Evolutionary conservation across 2,888 invertebrate species (phyloP).

Genomic region (Asteroscopus sphinx): DNA sequence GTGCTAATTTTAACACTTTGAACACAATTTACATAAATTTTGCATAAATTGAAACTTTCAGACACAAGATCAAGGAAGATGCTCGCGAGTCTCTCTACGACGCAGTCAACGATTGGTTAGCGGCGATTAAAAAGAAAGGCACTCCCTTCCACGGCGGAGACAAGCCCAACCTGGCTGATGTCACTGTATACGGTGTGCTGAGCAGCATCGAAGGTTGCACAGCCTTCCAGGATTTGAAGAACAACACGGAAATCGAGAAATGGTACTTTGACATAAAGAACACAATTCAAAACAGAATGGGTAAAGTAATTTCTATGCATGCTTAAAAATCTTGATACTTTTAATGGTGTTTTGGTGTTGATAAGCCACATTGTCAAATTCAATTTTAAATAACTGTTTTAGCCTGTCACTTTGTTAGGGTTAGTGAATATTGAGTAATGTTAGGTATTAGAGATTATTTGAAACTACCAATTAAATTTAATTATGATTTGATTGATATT

Average conservation of each 20-base stretch:
- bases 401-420: constrained; percentile 11
- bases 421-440: constrained; percentile 6
- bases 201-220: constrained; percentile 98
- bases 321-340: constrained; percentile 37
- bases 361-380: constrained; percentile 19
- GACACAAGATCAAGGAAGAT: constrained; percentile 96
- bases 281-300: constrained; percentile 90
- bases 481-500: no score
- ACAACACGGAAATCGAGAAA: constrained; percentile 92
- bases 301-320: constrained; percentile 75
- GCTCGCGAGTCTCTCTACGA: constrained; percentile 97
- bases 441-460: constrained; percentile 32
- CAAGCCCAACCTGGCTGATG: constrained; percentile 96
- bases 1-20: no score
- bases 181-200: constrained; percentile 97
- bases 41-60: constrained; percentile 75
- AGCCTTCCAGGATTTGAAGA: constrained; percentile 95
- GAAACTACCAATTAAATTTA: neutral
- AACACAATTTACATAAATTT: neutral
- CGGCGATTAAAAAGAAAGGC: constrained; percentile 92
- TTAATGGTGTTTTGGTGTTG: constrained; percentile 46
- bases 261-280: constrained; percentile 95
- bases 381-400: neutral
- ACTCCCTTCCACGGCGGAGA: constrained; percentile 96
- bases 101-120: constrained; percentile 95